Evolutionary conservation across 2,797 vertebrate species (phyloP).

Genomic region (Ciconia nigra): DNA sequence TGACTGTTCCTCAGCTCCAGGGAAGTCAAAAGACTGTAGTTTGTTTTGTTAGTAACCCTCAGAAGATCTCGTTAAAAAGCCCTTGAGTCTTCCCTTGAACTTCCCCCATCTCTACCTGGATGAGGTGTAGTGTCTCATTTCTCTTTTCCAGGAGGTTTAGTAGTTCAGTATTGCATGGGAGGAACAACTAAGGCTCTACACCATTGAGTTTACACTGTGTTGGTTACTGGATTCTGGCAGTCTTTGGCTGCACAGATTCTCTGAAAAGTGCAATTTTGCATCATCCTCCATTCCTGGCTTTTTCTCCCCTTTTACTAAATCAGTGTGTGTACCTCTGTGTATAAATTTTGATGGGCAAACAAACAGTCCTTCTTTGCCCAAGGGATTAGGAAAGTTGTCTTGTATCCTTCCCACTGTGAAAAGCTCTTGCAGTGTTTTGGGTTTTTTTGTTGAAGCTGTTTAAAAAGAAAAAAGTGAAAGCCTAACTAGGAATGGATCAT

Average conservation of each 20-base stretch:
- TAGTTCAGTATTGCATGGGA: neutral
- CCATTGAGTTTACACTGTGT: neutral
- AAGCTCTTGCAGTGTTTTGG: neutral
- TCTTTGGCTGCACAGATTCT: neutral
- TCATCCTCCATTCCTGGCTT: neutral
- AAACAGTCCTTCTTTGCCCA: neutral
- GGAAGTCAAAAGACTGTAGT: neutral
- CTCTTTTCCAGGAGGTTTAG: neutral
- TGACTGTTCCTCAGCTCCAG: neutral
- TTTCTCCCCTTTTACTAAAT: neutral
- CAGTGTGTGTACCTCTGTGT: neutral
- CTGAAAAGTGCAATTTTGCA: neutral
- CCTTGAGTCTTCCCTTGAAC: neutral
- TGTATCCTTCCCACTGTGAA: neutral
- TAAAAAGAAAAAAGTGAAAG: neutral
- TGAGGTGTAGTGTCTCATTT: neutral
- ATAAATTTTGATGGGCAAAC: neutral
- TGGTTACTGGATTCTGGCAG: neutral
- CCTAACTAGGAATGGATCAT: neutral
- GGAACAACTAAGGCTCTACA: neutral
- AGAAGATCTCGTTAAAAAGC: neutral
- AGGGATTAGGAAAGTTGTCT: neutral
- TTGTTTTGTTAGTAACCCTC: neutral
- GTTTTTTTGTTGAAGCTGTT: neutral
- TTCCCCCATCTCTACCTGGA: neutral